Percentiles rank a stretch among this genome's conserved stretches.
Evolutionary conservation across 2,797 vertebrate genomes (phyloP).

Genomic region (Tapera naevia): DNA sequence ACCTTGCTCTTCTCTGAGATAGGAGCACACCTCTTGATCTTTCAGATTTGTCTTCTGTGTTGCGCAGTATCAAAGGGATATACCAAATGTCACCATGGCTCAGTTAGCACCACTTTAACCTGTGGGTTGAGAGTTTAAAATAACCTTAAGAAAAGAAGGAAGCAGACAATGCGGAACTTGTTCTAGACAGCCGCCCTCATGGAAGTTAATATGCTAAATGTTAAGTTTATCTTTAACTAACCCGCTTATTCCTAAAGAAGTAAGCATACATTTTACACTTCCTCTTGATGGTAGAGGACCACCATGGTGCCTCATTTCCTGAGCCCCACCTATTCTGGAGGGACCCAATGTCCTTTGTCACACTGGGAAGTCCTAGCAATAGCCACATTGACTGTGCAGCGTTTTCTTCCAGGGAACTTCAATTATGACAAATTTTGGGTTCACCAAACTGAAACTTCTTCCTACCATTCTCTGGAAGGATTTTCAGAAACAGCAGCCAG

Average conservation of each 20-base stretch:
- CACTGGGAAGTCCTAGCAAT: not conserved
- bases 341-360: fast-evolving
- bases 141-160: not conserved
- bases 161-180: not conserved
- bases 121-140: not conserved
- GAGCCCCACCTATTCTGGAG: not conserved
- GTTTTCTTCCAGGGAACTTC: not conserved
- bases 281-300: fast-evolving
- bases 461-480: not conserved
- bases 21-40: not conserved
- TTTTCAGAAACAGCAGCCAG: not conserved
- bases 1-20: not conserved
- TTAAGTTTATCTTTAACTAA: slow-evolving; percentile 19
- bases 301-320: not conserved
- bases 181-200: not conserved
- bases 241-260: not conserved
- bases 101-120: not conserved
- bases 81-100: not conserved
- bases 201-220: not conserved
- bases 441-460: not conserved
- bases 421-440: not conserved
- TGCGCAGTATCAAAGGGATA: not conserved
- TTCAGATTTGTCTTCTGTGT: not conserved
- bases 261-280: not conserved
- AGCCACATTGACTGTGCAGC: not conserved